Evolutionary conservation across 2,113 vertebrate genomes (phyloP).

Genomic region (Ranitomeya imitator): DNA sequence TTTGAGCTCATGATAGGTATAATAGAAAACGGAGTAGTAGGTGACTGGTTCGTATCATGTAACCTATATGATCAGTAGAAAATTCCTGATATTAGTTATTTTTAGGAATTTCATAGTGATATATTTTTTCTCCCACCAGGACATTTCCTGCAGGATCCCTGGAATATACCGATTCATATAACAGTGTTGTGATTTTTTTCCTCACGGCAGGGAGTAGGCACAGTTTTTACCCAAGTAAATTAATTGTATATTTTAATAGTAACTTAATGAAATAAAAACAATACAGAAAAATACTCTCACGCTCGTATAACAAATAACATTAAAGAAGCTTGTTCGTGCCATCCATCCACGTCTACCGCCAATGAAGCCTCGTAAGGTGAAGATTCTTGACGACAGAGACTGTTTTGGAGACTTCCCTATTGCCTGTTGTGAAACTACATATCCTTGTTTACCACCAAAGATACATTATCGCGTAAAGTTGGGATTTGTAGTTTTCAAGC

Average conservation of each 20-base stretch:
- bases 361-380: no score
- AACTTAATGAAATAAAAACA: no score
- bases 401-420: no score
- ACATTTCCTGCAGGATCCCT: not conserved
- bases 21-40: no score
- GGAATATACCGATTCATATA: not conserved
- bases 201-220: not conserved
- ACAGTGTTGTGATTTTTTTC: not conserved
- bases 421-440: no score
- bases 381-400: no score
- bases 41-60: no score
- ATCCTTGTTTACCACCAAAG: no score
- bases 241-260: no score
- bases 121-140: not conserved
- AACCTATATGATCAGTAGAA: not conserved
- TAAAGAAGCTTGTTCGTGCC: not conserved
- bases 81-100: not conserved
- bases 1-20: no score
- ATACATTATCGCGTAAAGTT: not conserved
- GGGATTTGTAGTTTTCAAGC: not conserved
- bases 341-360: no score
- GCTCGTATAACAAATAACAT: not conserved
- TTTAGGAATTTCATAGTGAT: not conserved
- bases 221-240: not conserved
- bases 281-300: not conserved